Evolutionary conservation across 2,888 invertebrate species (phyloP).

Genomic region (Acholoe squamosa): DNA sequence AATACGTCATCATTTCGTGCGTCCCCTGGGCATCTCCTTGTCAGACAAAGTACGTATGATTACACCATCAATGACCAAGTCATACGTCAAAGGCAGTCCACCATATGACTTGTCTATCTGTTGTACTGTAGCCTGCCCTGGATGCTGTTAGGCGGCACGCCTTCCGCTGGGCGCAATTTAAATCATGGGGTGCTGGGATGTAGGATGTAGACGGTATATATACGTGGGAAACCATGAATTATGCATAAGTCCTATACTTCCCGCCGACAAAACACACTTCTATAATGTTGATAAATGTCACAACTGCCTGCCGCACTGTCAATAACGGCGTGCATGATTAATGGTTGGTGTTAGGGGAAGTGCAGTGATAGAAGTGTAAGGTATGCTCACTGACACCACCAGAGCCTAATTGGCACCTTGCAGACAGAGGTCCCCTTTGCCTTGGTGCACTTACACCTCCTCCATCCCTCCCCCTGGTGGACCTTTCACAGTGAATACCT

Average conservation of each 20-base stretch:
- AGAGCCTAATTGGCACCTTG: slow-evolving; percentile 21
- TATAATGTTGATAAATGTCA: slow-evolving; percentile 34
- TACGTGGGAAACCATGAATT: not conserved
- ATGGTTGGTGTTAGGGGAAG: too few relatives aligned
- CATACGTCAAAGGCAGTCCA: slow-evolving; percentile 24
- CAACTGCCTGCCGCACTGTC: not conserved
- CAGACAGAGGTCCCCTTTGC: not conserved
- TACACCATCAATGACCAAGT: not conserved
- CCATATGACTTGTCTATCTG: not conserved
- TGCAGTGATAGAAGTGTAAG: not conserved
- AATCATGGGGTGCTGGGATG: slow-evolving; percentile 9
- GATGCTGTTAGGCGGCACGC: not conserved
- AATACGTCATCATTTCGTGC: slow-evolving; percentile 19
- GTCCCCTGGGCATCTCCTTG: not conserved
- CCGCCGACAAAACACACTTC: not conserved
- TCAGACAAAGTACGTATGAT: not conserved
- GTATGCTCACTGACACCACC: not conserved
- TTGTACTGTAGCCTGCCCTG: not conserved
- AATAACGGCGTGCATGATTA: not conserved
- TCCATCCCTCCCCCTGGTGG: not conserved
- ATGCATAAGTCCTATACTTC: slow-evolving; percentile 46
- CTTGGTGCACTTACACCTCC: not conserved
- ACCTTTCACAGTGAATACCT: not conserved
- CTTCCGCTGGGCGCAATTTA: slow-evolving; percentile 9
- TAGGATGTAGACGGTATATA: not conserved